phyloP scores from a whole-genome alignment of 2,888 invertebrate genomes.

The Lottia scabra region DNA sequence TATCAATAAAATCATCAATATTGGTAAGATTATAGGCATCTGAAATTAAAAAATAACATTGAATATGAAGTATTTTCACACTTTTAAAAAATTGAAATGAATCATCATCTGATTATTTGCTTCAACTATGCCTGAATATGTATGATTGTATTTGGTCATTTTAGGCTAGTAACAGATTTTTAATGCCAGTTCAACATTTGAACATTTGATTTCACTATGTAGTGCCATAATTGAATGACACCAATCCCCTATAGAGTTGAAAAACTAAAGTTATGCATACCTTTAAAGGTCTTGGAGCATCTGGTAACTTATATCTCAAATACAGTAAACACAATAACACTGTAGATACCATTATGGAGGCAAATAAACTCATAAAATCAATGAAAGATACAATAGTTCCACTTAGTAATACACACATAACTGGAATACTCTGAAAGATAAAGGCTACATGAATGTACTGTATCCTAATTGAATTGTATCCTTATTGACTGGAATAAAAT shows the following conservation, averaged over 20 bases:
- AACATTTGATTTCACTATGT: too few species aligned
- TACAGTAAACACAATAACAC: constrained; percentile 10
- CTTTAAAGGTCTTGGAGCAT: constrained; percentile 7
- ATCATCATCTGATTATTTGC: too few species aligned
- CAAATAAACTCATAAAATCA: constrained; percentile 15
- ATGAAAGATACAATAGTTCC: constrained; percentile 13
- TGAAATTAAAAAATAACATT: constrained; percentile 6
- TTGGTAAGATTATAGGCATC: constrained; percentile 28
- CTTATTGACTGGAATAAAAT: too few species aligned
- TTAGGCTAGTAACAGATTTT: too few species aligned
- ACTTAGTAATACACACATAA: constrained; percentile 7
- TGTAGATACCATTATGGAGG: constrained; percentile 6
- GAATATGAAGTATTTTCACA: not conserved
- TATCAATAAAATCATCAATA: constrained; percentile 33
- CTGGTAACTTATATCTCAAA: constrained; percentile 9
- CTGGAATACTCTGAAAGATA: constrained; percentile 17
- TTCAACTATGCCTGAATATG: too few species aligned
- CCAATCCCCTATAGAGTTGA: too few species aligned
- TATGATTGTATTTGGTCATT: too few species aligned
- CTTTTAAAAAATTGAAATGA: too few species aligned
- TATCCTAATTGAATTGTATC: too few species aligned
- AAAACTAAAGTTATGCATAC: not conserved
- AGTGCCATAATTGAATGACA: too few species aligned
- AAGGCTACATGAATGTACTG: too few species aligned
- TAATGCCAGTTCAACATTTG: too few species aligned